A percentile compares a stretch with the other conserved stretches of the same genome.
These are phyloP conservation scores for Heterohyrax brucei DNA, from an alignment of 2,797 vertebrate species.

Conservation along the genomic window DNA sequence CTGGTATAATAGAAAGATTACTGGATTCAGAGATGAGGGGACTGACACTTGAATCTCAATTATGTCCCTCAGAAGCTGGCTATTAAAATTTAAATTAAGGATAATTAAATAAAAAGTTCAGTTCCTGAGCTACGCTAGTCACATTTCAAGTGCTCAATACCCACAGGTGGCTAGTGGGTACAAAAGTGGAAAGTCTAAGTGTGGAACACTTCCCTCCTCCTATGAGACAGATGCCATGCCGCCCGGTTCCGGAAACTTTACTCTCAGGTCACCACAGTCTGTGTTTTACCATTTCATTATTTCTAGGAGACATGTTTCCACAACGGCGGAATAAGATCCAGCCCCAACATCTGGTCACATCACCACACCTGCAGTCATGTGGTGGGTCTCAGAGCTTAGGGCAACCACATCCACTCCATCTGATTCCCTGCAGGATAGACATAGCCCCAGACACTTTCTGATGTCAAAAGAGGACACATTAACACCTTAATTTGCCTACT, in stretches of 20 bases:
- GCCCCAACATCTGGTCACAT: background rate
- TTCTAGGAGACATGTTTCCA: conserved; percentile 35
- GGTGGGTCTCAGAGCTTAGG: background rate
- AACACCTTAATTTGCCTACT: background rate
- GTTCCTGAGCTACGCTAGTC: background rate
- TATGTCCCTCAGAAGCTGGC: background rate
- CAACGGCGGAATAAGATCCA: background rate
- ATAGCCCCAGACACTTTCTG: background rate
- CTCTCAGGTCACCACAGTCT: background rate
- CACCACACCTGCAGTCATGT: background rate
- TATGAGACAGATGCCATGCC: background rate
- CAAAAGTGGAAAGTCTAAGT: fast-evolving
- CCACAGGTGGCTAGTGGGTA: too few species aligned
- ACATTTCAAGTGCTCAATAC: background rate
- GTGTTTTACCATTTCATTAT: background rate
- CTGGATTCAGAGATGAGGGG: background rate
- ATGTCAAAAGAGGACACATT: background rate
- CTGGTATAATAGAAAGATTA: background rate
- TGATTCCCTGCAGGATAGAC: too few species aligned
- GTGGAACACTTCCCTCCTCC: background rate
- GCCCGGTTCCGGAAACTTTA: background rate
- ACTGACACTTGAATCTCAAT: background rate
- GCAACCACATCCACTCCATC: background rate
- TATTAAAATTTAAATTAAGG: conserved; percentile 35
- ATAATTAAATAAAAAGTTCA: background rate